Percentiles rank a stretch among this genome's conserved stretches.
Evolutionary conservation across 2,888 invertebrate species (phyloP).

Genomic region (Eupithecia tripunctaria): DNA sequence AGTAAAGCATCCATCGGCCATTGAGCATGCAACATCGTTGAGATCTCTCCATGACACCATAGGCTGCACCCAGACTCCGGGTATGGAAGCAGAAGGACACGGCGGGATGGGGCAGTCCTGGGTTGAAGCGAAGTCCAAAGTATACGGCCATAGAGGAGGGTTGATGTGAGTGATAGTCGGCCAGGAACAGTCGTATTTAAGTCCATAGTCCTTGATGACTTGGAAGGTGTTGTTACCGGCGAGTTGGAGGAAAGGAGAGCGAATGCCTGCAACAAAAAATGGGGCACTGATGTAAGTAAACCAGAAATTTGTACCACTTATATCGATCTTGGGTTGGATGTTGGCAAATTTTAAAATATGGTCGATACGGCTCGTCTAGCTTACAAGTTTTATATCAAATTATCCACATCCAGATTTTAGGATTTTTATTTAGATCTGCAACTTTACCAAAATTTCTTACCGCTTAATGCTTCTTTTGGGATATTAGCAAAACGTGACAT

Average conservation of each 20-base stretch:
- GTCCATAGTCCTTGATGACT: conserved; percentile 77
- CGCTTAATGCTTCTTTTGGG: conserved; percentile 66
- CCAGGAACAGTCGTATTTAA: conserved; percentile 87
- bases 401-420: background rate
- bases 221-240: conserved; percentile 84
- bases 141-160: conserved; percentile 87
- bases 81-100: conserved; percentile 84
- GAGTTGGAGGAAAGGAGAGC: conserved; percentile 84
- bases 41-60: conserved; percentile 84
- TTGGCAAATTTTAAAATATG: background rate
- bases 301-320: background rate
- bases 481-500: conserved; percentile 83
- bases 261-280: conserved; percentile 63
- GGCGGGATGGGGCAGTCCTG: conserved; percentile 84
- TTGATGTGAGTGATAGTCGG: conserved; percentile 70
- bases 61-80: conserved; percentile 87
- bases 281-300: too few species aligned
- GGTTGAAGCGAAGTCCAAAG: conserved; percentile 83
- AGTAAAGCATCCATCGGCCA: conserved; percentile 81
- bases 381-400: background rate
- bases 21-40: conserved; percentile 78
- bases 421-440: background rate
- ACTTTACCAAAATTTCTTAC: conserved; percentile 44
- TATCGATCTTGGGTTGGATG: background rate
- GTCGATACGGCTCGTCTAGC: background rate